Evolutionary conservation across 2,797 vertebrate species (phyloP), one percentile per base, ranked within the genome.

Genomic region (Gallinago nigripennis): DNA sequence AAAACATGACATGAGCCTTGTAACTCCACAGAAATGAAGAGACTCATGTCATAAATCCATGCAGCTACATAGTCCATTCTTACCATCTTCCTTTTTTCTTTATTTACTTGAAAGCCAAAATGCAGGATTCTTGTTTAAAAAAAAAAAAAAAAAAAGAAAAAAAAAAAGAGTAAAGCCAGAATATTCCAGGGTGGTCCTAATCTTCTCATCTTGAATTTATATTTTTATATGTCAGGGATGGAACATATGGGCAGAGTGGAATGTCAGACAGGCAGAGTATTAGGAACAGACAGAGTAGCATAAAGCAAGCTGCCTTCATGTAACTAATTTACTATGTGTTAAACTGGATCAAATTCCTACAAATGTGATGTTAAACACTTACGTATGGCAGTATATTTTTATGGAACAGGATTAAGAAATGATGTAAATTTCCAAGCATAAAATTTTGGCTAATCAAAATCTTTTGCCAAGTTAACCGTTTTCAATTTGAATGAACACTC

Each of bases 311-410:
- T 82, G 79, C 56, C 1, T 65, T 93, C 86, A 82, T 31, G 3
- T 88, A 86, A 84, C 70, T 95, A 95, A 97, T 96, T 96, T 95
- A 97, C 92, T 95, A 30, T 53, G 88, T 94, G 94, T 63, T 95
- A 94, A 93, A 95, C 66, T 88, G 93, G 94, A 95, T 93, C 83
- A 92, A 73, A 92, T 95, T 90, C 90, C 92, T 93, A 88, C 86
- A 66, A 94, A 96, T 80, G 75, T 71, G 53, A 95, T 82, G 88
- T 82, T 95, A 95, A 97, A 93, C 90, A 86, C 86, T 94, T 94
- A 96, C 15, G 77, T 95, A 94, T 94, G 92, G 84, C 83, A 61
- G 27, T 88, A 75, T 87, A 92, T 64, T 95, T 96, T 96, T 91
- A 96, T 82, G 78, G 78, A 94, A 79, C 27, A 41, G 75, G 87